These are phyloP conservation scores for Rhinichthys osculus DNA, from an alignment of 2,797 vertebrate genomes.

Conservation along the genomic window DNA sequence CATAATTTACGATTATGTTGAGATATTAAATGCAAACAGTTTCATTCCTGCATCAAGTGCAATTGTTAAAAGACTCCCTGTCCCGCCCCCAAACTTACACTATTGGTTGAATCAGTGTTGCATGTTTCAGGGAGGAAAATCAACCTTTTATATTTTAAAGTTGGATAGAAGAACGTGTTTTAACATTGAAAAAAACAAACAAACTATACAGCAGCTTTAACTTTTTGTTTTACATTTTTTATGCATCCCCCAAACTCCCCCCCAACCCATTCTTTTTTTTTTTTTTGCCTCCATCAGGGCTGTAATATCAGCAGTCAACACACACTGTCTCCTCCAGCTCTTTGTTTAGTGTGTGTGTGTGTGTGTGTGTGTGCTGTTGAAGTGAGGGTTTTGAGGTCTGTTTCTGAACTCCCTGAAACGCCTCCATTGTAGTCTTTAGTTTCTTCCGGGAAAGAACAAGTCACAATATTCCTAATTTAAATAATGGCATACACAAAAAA, in stretches of 20 bases:
- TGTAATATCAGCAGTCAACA: slow-evolving; percentile 29
- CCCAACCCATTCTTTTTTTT: no score
- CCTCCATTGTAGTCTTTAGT: no score
- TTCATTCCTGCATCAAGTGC: neutral
- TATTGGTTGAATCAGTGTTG: neutral
- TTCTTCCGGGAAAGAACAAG: no score
- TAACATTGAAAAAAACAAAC: no score
- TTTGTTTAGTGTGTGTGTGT: neutral
- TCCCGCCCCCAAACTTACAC: neutral
- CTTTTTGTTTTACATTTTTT: neutral
- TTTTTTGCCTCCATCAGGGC: slow-evolving; percentile 11
- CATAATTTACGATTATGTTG: neutral
- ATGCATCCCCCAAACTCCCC: neutral
- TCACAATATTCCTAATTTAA: no score
- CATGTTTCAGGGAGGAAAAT: neutral
- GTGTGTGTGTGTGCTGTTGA: neutral
- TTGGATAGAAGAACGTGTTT: neutral
- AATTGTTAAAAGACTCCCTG: neutral
- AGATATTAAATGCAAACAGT: neutral
- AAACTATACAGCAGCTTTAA: neutral
- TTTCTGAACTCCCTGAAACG: no score
- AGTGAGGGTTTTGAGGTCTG: slow-evolving; percentile 38
- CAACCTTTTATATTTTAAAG: neutral
- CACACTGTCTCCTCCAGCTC: neutral
- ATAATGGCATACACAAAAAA: no score